Evolutionary conservation across 2,113 vertebrate species (phyloP).

Genomic region (Passer domesticus): DNA sequence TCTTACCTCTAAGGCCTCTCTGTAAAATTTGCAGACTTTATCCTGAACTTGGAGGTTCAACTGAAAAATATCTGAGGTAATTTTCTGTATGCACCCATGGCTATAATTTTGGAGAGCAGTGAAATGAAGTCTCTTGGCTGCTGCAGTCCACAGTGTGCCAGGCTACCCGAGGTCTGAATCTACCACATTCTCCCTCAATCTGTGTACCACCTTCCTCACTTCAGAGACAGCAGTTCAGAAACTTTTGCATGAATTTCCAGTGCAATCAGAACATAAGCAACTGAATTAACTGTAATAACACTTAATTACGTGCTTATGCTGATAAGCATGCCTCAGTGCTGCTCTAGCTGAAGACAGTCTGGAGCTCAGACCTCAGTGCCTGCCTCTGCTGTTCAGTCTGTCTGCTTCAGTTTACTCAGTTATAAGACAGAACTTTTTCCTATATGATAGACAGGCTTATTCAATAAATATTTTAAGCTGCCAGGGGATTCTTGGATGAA

Average conservation of each 20-base stretch:
- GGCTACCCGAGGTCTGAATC: neutral
- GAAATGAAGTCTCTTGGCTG: neutral
- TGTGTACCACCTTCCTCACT: neutral
- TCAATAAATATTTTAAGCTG: slow-evolving; percentile 24
- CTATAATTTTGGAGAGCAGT: neutral
- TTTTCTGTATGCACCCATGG: neutral
- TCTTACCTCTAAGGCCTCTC: neutral
- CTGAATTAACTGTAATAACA: neutral
- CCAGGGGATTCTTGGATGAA: neutral
- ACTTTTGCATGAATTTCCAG: neutral
- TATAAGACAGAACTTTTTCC: neutral
- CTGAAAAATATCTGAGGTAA: neutral
- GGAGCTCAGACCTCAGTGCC: neutral
- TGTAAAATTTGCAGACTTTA: neutral
- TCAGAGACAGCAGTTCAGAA: neutral
- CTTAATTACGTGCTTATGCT: neutral
- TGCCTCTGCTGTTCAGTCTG: neutral
- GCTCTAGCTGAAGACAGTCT: neutral
- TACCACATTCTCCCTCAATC: rapidly evolving
- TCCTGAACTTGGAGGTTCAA: neutral
- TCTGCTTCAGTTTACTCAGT: neutral
- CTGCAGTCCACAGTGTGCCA: rapidly evolving
- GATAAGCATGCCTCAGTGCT: neutral
- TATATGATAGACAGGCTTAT: neutral
- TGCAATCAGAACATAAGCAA: neutral